These are phyloP conservation scores for Miichthys miiuy DNA, from an alignment of 2,797 vertebrate genomes.

Conservation along the genomic window DNA sequence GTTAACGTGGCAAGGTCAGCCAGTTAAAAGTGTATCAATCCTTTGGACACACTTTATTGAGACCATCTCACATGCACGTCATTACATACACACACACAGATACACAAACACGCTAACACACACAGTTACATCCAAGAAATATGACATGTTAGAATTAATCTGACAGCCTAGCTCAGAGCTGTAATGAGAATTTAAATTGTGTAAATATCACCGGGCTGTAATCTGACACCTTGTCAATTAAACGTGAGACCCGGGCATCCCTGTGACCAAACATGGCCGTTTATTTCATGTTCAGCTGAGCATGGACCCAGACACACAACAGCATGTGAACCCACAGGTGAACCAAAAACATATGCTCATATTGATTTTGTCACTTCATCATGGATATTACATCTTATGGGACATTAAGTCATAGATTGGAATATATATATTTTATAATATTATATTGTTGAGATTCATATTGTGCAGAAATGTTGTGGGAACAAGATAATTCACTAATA, in stretches of 20 bases:
- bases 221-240: conserved; percentile 74
- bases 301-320: background rate
- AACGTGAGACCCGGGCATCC: conserved; percentile 46
- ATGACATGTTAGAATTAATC: conserved; percentile 51
- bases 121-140: conserved; percentile 30
- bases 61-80: conserved; percentile 5
- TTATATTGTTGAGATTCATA: background rate
- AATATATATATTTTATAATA: background rate
- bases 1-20: conserved; percentile 14
- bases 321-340: background rate
- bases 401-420: background rate
- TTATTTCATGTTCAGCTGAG: conserved; percentile 26
- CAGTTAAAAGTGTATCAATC: conserved; percentile 30
- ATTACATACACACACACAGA: conserved; percentile 3
- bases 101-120: conserved; percentile 1
- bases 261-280: conserved; percentile 19
- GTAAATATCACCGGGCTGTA: conserved; percentile 58
- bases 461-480: background rate
- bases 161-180: conserved; percentile 50
- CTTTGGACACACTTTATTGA: conserved; percentile 41
- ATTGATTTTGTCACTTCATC: background rate
- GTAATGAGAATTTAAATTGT: conserved; percentile 68
- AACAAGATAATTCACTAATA: background rate
- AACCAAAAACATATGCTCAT: background rate
- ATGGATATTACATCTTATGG: background rate